phyloP scores from a whole-genome alignment of 2,113 vertebrate species.

The Peromyscus leucopus region DNA sequence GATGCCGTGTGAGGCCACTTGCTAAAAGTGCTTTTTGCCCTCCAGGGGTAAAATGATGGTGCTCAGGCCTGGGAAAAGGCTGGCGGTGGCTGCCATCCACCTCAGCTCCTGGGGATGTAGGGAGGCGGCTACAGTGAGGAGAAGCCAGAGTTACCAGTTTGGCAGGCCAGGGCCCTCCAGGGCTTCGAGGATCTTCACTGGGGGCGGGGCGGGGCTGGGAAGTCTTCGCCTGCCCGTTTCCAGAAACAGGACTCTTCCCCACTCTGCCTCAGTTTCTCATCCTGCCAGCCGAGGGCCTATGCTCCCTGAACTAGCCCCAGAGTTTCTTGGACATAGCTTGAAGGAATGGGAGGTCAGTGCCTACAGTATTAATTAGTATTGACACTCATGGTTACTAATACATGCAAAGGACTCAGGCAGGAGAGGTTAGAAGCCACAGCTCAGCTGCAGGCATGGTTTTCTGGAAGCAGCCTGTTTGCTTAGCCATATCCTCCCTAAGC shows the following conservation, averaged over 20 bases:
- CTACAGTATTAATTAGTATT: background rate
- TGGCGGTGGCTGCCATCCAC: conserved; percentile 25
- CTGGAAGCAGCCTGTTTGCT: background rate
- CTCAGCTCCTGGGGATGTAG: background rate
- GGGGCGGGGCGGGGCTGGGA: background rate
- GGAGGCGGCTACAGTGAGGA: background rate
- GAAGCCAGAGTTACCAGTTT: conserved; percentile 75
- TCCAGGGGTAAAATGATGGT: background rate
- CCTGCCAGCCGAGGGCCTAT: background rate
- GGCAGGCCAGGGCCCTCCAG: conserved; percentile 47
- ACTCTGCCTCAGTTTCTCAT: conserved; percentile 63
- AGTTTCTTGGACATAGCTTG: background rate
- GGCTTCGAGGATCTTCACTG: conserved; percentile 62
- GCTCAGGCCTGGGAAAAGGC: conserved; percentile 55
- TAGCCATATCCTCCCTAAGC: background rate
- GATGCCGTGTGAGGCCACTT: conserved; percentile 58
- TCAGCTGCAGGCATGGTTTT: background rate
- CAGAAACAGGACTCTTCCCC: background rate
- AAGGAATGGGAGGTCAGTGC: no score
- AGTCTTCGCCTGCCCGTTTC: background rate
- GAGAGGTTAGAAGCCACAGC: background rate
- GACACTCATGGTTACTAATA: background rate
- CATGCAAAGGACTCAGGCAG: no score
- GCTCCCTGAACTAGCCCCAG: background rate
- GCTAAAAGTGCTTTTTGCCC: conserved; percentile 76